Percentiles rank a stretch among this genome's conserved stretches.
Evolutionary conservation across 2,888 invertebrate genomes (phyloP).

Genomic region (Lasiommata megera): DNA sequence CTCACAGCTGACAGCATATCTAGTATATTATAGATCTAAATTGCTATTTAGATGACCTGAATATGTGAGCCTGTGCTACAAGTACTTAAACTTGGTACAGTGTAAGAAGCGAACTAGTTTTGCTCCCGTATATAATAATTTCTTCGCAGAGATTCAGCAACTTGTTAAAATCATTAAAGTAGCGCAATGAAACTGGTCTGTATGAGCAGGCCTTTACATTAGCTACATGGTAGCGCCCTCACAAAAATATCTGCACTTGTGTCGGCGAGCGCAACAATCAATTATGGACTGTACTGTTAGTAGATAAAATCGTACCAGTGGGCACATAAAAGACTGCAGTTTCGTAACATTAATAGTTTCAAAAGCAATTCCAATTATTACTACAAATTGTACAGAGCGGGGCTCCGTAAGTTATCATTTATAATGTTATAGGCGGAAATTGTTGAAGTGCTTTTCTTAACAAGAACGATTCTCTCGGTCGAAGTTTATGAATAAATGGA

Average conservation of each 20-base stretch:
- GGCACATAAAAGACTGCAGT: slow-evolving; percentile 17
- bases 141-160: no score
- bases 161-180: neutral
- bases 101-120: no score
- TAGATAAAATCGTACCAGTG: slow-evolving; percentile 20
- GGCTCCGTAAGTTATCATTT: slow-evolving; percentile 19
- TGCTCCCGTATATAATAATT: no score
- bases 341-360: slow-evolving; percentile 27
- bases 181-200: neutral
- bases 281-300: slow-evolving; percentile 14
- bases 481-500: slow-evolving; percentile 21
- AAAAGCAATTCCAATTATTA: slow-evolving; percentile 27
- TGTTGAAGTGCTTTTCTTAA: slow-evolving; percentile 22
- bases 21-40: no score
- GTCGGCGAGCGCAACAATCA: slow-evolving; percentile 18
- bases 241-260: slow-evolving; percentile 25
- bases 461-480: slow-evolving; percentile 17
- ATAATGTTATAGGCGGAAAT: slow-evolving; percentile 25
- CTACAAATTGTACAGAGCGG: slow-evolving; percentile 18
- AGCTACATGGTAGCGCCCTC: slow-evolving; percentile 15
- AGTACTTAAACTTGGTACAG: no score
- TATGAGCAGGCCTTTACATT: slow-evolving; percentile 2
- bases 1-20: no score
- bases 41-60: no score
- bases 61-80: no score